A percentile compares a stretch with the other conserved stretches of the same genome.
Evolutionary conservation across 2,113 vertebrate genomes (phyloP).

Genomic region (Neopipo cinnamomea): DNA sequence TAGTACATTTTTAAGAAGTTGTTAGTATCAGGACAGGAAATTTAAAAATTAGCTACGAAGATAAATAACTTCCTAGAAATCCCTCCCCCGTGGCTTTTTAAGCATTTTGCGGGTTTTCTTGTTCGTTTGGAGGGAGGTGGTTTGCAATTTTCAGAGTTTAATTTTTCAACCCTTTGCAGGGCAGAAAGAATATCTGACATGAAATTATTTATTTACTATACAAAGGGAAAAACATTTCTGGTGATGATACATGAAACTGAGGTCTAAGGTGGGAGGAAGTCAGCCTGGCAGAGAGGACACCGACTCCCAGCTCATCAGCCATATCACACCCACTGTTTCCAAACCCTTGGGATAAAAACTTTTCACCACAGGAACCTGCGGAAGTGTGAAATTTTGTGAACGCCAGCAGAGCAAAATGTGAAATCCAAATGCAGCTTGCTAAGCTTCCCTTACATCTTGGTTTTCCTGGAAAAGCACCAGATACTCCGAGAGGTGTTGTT

Average conservation of each 20-base stretch:
- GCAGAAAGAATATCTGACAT: neutral
- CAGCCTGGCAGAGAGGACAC: neutral
- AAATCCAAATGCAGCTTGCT: slow-evolving; percentile 19
- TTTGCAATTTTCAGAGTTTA: neutral
- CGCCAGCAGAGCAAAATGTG: neutral
- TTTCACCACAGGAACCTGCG: neutral
- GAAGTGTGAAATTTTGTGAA: neutral
- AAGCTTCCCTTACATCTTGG: slow-evolving; percentile 87
- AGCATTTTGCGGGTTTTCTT: neutral
- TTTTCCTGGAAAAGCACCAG: slow-evolving; percentile 98
- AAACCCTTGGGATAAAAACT: neutral
- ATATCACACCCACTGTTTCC: neutral
- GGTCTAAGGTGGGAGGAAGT: neutral
- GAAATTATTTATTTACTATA: neutral
- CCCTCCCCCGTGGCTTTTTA: neutral
- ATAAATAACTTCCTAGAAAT: neutral
- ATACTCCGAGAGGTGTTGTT: slow-evolving; percentile 96
- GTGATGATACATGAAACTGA: neutral
- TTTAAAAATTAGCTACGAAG: neutral
- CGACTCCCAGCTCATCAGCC: neutral
- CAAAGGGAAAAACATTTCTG: neutral
- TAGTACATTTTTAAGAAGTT: neutral
- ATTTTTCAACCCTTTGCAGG: neutral
- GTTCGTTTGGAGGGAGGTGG: neutral
- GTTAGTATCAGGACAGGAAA: neutral